Percentiles rank a stretch among this genome's conserved stretches.
Evolutionary conservation across 2,113 vertebrate species (phyloP).

Genomic region (Chelonoidis abingdonii): DNA sequence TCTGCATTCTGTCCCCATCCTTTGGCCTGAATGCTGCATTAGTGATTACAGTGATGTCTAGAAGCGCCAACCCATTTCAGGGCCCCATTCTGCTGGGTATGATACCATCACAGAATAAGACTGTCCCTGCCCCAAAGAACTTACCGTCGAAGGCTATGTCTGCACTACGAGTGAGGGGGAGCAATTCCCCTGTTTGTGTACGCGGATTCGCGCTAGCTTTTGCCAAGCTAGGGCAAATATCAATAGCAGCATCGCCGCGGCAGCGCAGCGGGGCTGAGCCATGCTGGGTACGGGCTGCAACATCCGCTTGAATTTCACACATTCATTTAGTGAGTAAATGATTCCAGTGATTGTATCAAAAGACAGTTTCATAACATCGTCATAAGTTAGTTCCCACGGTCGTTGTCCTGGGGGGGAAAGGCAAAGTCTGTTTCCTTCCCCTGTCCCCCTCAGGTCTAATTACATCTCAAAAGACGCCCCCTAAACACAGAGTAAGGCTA

Average conservation of each 20-base stretch:
- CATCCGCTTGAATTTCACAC: background rate
- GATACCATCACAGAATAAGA: rapidly evolving
- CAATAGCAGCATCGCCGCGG: background rate
- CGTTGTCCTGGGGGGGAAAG: background rate
- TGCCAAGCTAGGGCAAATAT: rapidly evolving
- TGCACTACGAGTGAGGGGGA: rapidly evolving
- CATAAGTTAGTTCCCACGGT: background rate
- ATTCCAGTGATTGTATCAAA: background rate
- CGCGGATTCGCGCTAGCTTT: background rate
- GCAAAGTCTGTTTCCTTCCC: background rate
- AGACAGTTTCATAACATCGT: background rate
- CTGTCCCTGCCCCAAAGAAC: background rate
- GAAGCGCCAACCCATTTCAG: too few relatives aligned
- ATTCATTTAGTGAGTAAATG: background rate
- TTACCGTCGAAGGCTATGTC: background rate
- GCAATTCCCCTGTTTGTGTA: too few relatives aligned
- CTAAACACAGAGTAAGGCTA: background rate
- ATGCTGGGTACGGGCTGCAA: background rate
- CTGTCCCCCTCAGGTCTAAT: background rate
- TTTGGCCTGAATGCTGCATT: too few relatives aligned
- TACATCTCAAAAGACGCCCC: background rate
- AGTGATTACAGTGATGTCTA: too few relatives aligned
- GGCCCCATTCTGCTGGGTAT: background rate
- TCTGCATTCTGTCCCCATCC: too few relatives aligned
- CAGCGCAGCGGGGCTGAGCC: background rate